These are phyloP conservation scores for Neodiprion fabricii DNA, from an alignment of 1,140 invertebrate species.

Conservation along the genomic window DNA sequence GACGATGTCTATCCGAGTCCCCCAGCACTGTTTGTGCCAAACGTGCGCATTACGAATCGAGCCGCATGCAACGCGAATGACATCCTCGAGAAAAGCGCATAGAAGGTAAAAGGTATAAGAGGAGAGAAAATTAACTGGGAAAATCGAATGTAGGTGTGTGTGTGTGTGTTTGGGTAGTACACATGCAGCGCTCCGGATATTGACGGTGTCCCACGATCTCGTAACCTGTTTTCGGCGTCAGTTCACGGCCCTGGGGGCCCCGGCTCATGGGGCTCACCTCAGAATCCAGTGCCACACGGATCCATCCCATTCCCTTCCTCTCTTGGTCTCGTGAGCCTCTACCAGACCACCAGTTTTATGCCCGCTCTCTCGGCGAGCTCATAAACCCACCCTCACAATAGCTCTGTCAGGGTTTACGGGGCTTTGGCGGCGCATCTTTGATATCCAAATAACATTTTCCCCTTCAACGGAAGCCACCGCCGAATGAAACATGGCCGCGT, in stretches of 20 bases:
- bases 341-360: slow-evolving; percentile 8
- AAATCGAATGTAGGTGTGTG: slow-evolving; percentile 15
- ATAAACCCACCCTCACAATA: slow-evolving; percentile 38
- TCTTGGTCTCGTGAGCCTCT: background rate
- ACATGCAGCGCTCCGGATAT: slow-evolving; percentile 28
- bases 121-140: too few species aligned
- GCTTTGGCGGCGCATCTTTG: slow-evolving; percentile 38
- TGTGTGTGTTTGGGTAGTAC: slow-evolving; percentile 15
- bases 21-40: too few species aligned
- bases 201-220: slow-evolving; percentile 22
- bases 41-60: too few species aligned
- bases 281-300: too few species aligned
- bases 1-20: too few species aligned
- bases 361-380: slow-evolving; percentile 20
- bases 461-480: slow-evolving; percentile 38
- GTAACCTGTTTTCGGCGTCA: background rate
- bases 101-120: too few species aligned
- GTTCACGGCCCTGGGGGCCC: background rate
- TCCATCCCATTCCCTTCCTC: too few species aligned
- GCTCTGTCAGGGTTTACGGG: slow-evolving; percentile 28
- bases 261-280: background rate
- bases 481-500: slow-evolving; percentile 36
- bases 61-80: too few species aligned
- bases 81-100: too few species aligned
- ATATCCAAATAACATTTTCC: slow-evolving; percentile 47